Conservation (phyloP, 2,797 vertebrate genomes). For the Emydoidea blandingii region DNA sequence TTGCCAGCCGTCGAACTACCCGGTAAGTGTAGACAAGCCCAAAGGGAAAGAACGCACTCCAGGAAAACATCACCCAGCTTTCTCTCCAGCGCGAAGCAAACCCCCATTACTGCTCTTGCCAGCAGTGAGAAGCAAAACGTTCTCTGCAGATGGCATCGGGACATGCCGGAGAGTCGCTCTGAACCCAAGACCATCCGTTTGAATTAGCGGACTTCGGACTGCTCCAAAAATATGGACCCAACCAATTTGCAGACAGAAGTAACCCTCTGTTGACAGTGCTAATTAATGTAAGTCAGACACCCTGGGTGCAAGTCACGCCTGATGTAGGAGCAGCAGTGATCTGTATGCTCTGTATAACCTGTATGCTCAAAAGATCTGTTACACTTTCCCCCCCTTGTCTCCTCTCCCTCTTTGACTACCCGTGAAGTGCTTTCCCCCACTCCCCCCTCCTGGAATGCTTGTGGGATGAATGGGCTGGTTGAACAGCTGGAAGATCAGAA, state of each 20-base stretch:
- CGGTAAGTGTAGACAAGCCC: too few relatives aligned
- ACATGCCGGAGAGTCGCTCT: background rate
- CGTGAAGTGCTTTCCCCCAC: too few relatives aligned
- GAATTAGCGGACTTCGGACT: background rate
- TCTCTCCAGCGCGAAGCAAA: background rate
- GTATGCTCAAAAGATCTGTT: too few relatives aligned
- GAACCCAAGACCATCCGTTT: constrained; percentile 22
- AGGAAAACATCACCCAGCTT: background rate
- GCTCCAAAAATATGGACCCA: constrained; percentile 32
- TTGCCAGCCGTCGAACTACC: too few relatives aligned
- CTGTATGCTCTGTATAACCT: too few relatives aligned
- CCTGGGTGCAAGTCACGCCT: background rate
- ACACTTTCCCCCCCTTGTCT: too few relatives aligned
- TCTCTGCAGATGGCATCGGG: background rate
- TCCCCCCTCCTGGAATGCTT: too few relatives aligned
- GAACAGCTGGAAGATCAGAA: too few relatives aligned
- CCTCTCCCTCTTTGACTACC: too few relatives aligned
- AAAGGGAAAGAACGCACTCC: background rate
- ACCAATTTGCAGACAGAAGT: background rate
- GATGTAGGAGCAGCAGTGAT: too few relatives aligned
- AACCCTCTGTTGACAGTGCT: constrained; percentile 1
- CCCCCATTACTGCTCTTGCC: background rate
- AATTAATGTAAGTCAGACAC: background rate
- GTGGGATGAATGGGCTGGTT: too few relatives aligned
- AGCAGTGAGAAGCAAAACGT: background rate